Base-by-base conservation (phyloP, 1,140 invertebrate genomes). In the Campoletis sonorensis region DNA sequence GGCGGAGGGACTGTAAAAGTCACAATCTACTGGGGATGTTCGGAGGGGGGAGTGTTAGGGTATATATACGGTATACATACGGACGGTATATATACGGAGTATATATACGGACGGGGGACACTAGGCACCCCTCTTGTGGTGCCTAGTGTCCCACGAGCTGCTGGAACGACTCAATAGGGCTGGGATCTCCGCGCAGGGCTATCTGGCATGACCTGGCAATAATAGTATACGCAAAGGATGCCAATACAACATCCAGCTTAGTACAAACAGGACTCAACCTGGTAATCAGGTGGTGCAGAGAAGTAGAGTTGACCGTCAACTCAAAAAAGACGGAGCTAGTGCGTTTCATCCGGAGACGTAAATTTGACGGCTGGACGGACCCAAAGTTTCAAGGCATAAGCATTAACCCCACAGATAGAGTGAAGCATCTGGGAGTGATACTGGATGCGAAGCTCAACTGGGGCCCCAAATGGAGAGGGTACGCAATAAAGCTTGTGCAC, bases 391-490 rank as follows among this genome's bases (percentile, higher is more conserved):
- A 21, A 13, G 75, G 75, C 8, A 61, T 3, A 30, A 37, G 1
- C 1, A 27, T 77, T 2, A 16, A 1, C 30, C 30, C 21, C 4
- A 77, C 49, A 4, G 33, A 37, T n/a, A 33, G 0, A 23, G 75
- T 77, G 21, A 77, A 77, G 18, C 75, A 77, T 30, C 58, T 77
- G 33, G 75, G 75, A 30, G 75, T 77, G 4, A 61, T 61, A 5
- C 51, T 77, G 51, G 51, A 77, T 40, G 51, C 51, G 10, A 77
- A 77, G 33, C 58, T 77, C 51, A 77, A 61, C 10, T 77, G 75
- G 58, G 51, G 58, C 1, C 49, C 49, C 26, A 49, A n/a, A n/a
- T n/a, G n/a, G n/a, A n/a, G n/a, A n/a, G n/a, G n/a, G n/a, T n/a
- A n/a, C n/a, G n/a, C n/a, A 77, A 23, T 11, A 80, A 73, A 30